A percentile compares a stretch with the other conserved stretches of the same genome.
phyloP scores from a whole-genome alignment of 1,140 invertebrate species.

The Drosophila tropicalis region DNA sequence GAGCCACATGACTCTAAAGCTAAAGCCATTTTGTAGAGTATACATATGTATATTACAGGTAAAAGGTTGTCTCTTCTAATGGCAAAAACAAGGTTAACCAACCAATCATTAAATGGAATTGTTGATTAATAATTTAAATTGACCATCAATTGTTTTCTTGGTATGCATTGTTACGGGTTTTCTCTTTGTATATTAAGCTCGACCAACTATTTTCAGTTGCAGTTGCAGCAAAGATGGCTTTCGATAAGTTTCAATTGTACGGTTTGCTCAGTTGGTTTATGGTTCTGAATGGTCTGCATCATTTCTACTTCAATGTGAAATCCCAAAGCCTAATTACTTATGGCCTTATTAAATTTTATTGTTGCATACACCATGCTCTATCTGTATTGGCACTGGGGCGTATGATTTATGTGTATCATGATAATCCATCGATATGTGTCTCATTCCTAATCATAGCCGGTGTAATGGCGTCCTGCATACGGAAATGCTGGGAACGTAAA shows the following conservation, averaged over 20 bases:
- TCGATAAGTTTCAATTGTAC: constrained; percentile 4
- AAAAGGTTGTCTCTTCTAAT: no score
- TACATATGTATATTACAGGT: no score
- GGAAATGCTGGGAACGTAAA: constrained; percentile 31
- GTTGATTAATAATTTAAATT: no score
- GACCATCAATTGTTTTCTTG: no score
- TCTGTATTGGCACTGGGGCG: constrained; percentile 17
- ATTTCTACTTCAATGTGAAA: constrained; percentile 13
- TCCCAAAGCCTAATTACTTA: neutral
- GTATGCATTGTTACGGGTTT: neutral
- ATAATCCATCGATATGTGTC: constrained; percentile 24
- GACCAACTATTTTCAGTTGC: neutral
- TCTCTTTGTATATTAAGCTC: constrained; percentile 25
- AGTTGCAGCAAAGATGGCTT: constrained; percentile 27
- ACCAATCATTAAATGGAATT: no score
- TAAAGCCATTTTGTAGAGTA: no score
- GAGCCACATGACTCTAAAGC: no score
- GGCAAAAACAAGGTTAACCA: no score
- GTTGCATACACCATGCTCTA: constrained; percentile 32
- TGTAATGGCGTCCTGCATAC: neutral
- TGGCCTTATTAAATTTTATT: constrained; percentile 16
- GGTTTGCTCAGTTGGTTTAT: constrained; percentile 26
- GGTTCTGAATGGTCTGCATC: constrained; percentile 39
- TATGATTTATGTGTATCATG: constrained; percentile 24
- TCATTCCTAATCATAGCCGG: constrained; percentile 26